Evolutionary conservation across 2,113 vertebrate genomes (phyloP), one percentile per base, ranked within the genome.

Genomic region (Pleuronectes platessa): DNA sequence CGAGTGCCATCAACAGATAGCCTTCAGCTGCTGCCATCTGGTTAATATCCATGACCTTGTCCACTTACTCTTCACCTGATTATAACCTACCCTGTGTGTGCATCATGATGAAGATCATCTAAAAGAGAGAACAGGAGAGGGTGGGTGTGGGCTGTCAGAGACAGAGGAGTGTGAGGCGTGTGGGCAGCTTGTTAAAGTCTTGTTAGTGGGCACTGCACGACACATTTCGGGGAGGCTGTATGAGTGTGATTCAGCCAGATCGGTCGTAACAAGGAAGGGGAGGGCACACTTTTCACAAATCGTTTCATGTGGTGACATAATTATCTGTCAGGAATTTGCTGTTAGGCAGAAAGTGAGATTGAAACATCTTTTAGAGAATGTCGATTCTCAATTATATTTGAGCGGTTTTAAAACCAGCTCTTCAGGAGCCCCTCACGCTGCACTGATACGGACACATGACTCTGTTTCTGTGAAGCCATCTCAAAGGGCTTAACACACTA

Each of bases 181-280:
- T 88, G 79, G 81, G 83, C n/a, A 56, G 83, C 79, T 89, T 82
- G 79, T 86, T 88, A 83, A 82, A 61, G 60, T 79, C 84, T 81
- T 71, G 78, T 89, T 88, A 83, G 83, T 85, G 79, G 76, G 82
- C 2, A 42, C 72, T 72, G 71, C 78, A 82, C 88, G 81, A 88
- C 71, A 86, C 70, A 83, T 80, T 65, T 79, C 76, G 68, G 47
- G 67, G 74, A 35, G 66, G 78, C 83, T 78, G 66, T 61, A 58
- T 51, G 37, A 59, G 76, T 71, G 47, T 59, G 76, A 86, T 81
- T 76, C 70, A 74, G 79, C 64, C 68, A 82, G 56, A 69, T 23
- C 47, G 63, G 56, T 51, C 53, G 56, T 60, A 73, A 80, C 58
- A 56, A 49, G 54, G 40, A 49, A 60, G 15, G 35, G 66, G 49